phyloP scores from a whole-genome alignment of 2,797 vertebrate genomes.

The Artibeus lituratus region DNA sequence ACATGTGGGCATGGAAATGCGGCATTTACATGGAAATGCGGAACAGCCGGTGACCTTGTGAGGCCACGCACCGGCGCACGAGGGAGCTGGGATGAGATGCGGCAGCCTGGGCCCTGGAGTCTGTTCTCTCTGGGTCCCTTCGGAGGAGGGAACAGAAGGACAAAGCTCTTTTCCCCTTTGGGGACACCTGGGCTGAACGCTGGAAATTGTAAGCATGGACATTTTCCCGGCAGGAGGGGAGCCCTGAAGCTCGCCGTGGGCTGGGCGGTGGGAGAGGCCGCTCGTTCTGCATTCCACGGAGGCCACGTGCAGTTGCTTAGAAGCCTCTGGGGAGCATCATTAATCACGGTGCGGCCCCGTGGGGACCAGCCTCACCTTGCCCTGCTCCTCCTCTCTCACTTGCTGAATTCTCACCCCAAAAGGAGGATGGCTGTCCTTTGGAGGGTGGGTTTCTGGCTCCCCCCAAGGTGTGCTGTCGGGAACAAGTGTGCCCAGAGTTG shows the following conservation, averaged over 20 bases:
- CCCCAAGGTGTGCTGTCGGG: background rate
- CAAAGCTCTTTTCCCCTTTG: background rate
- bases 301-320: conserved; percentile 17
- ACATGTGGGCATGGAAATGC: too few species aligned
- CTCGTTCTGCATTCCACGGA: conserved; percentile 41
- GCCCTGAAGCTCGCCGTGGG: background rate
- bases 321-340: conserved; percentile 20
- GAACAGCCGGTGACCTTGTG: background rate
- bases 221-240: background rate
- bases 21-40: background rate
- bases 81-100: background rate
- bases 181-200: background rate
- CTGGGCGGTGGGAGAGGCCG: background rate
- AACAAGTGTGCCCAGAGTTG: background rate
- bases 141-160: background rate
- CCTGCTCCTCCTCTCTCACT: background rate
- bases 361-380: accelerated
- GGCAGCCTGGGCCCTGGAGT: background rate
- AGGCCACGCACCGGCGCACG: accelerated
- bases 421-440: background rate
- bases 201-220: background rate
- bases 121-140: background rate
- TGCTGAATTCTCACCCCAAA: background rate
- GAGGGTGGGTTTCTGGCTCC: background rate
- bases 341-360: background rate